Evolutionary conservation across 1,140 invertebrate species (phyloP).

Genomic region (Eueides isabella): DNA sequence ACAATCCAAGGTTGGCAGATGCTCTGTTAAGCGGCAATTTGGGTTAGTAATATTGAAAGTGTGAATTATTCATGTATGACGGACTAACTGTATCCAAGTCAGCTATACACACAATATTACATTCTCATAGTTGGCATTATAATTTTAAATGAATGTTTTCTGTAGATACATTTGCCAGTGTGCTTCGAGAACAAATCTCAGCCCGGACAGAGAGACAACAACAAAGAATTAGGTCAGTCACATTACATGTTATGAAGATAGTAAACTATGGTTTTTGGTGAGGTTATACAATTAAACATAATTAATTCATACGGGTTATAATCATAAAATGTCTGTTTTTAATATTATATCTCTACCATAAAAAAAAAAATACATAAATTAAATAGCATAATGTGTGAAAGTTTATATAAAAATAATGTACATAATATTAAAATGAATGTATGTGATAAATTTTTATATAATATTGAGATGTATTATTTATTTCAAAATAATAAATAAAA

Average conservation of each 20-base stretch:
- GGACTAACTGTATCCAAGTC: not conserved
- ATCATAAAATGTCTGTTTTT: not conserved
- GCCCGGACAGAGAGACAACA: conserved; percentile 90
- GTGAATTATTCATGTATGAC: conserved; percentile 17
- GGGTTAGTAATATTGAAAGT: conserved; percentile 76
- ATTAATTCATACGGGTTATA: not conserved
- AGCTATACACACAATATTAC: conserved; percentile 1
- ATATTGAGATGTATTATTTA: no score
- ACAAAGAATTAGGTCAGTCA: conserved; percentile 85
- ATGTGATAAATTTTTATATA: no score
- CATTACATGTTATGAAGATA: not conserved
- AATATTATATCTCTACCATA: no score
- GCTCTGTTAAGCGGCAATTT: conserved; percentile 92
- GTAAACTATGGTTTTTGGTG: not conserved
- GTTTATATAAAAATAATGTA: no score
- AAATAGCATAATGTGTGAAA: no score
- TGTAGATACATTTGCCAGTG: conserved; percentile 89
- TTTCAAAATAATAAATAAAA: no score
- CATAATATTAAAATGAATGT: no score
- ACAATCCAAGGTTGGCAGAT: conserved; percentile 96
- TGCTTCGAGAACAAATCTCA: conserved; percentile 91
- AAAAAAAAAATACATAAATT: no score
- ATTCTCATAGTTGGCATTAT: conserved; percentile 19
- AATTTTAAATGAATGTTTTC: conserved; percentile 45
- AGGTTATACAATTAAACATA: not conserved